phyloP scores from a whole-genome alignment of 2,888 invertebrate species.

The Hydraecia micacea region DNA sequence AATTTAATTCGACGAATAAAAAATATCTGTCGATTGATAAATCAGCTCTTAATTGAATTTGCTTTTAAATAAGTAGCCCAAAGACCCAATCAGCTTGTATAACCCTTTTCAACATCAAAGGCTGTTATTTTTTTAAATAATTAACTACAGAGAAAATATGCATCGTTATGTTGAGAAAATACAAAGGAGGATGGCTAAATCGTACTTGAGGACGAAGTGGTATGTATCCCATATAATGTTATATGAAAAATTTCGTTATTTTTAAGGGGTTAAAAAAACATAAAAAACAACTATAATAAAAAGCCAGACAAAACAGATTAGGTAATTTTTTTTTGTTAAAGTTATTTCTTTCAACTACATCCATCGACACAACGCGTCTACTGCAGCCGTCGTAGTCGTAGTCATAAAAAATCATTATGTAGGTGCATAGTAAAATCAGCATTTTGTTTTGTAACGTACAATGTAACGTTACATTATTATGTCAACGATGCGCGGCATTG shows the following conservation, averaged over 20 bases:
- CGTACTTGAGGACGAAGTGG: no score
- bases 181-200: no score
- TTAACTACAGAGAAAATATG: background rate
- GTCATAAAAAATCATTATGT: no score
- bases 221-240: no score
- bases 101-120: constrained; percentile 1
- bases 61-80: background rate
- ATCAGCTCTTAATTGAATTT: background rate
- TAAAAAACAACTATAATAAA: background rate
- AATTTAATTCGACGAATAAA: no score
- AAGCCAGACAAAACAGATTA: background rate
- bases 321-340: background rate
- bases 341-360: background rate
- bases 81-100: background rate
- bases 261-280: no score
- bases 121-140: background rate
- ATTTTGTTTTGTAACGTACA: background rate
- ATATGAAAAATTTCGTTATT: no score
- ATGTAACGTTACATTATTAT: no score
- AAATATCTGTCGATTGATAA: no score
- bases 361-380: no score
- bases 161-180: background rate
- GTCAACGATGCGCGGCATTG: background rate
- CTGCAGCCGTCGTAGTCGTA: no score
- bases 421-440: no score